Conservation (phyloP, 1,140 invertebrate species). For the Atta cephalotes region DNA sequence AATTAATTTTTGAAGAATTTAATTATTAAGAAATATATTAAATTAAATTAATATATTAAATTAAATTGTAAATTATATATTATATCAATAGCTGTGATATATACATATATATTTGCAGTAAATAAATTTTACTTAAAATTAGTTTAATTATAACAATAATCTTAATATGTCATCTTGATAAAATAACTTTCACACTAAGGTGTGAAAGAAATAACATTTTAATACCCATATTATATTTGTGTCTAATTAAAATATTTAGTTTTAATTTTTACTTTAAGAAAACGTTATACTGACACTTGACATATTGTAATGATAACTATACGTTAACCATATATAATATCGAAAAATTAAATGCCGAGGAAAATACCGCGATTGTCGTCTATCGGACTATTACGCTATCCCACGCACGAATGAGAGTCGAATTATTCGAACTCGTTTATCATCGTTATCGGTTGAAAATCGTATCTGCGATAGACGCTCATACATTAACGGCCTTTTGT, state of each 20-base stretch:
- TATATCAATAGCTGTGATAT: too few relatives aligned
- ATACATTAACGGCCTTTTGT: conserved; percentile 69
- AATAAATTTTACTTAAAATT: too few relatives aligned
- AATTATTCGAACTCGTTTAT: conserved; percentile 57
- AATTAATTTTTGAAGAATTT: too few relatives aligned
- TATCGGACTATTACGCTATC: conserved; percentile 26
- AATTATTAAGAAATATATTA: too few relatives aligned
- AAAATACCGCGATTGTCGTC: conserved; percentile 11
- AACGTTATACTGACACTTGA: background rate
- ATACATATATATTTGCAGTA: too few relatives aligned
- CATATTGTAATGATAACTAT: background rate
- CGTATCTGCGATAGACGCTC: conserved; percentile 65
- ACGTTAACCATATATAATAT: background rate
- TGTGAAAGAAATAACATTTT: background rate
- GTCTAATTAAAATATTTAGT: background rate
- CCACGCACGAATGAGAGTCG: background rate
- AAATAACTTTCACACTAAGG: background rate
- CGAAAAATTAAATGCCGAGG: conserved; percentile 17
- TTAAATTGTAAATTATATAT: too few relatives aligned
- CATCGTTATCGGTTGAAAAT: conserved; percentile 60
- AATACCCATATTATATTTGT: background rate
- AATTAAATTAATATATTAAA: too few relatives aligned
- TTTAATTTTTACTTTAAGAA: background rate
- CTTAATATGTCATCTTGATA: background rate
- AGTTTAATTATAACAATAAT: too few relatives aligned